phyloP scores from a whole-genome alignment of 2,797 vertebrate genomes.

The Eleutherodactylus coqui region DNA sequence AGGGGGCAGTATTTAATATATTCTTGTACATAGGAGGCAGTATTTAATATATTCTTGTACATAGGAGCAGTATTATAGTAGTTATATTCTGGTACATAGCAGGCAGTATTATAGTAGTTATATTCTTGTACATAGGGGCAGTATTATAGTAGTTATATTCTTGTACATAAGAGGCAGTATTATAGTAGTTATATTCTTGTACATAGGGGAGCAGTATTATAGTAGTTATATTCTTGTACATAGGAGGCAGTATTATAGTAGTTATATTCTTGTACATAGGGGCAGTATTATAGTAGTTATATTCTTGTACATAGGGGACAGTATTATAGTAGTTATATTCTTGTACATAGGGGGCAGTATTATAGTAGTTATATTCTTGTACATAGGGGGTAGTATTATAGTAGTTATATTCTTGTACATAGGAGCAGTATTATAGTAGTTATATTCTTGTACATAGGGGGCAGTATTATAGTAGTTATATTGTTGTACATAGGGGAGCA shows the following conservation, averaged over 20 bases:
- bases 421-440: no score
- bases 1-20: neutral
- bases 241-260: neutral
- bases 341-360: no score
- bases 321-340: no score
- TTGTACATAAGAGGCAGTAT: neutral
- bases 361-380: no score
- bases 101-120: constrained; percentile 1
- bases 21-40: neutral
- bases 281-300: no score
- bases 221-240: constrained; percentile 1
- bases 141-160: constrained; percentile 6
- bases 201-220: neutral
- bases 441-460: no score
- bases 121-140: neutral
- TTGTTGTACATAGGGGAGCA: no score
- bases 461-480: no score
- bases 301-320: neutral
- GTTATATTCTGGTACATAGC: constrained; percentile 3
- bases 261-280: neutral
- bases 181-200: constrained; percentile 6
- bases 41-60: neutral
- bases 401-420: no score
- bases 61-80: neutral
- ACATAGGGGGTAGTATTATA: no score